phyloP scores from a whole-genome alignment of 2,797 vertebrate genomes.

The Amblyopsis hoosieri region DNA sequence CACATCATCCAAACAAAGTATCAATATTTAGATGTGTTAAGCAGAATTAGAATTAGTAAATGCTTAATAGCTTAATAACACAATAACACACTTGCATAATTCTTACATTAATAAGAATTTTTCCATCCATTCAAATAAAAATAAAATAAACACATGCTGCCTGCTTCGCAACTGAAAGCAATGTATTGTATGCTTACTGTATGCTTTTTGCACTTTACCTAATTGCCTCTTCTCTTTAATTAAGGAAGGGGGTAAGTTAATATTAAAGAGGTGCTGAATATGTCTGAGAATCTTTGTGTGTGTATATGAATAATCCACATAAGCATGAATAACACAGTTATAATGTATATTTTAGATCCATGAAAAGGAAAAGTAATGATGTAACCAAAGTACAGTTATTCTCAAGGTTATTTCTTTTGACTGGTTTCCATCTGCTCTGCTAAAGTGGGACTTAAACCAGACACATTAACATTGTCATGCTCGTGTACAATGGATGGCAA shows the following conservation, averaged over 20 bases:
- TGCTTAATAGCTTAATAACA: too few relatives aligned
- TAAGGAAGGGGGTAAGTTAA: not conserved
- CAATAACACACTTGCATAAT: too few relatives aligned
- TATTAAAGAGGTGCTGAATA: conserved; percentile 4
- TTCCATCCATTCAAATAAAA: too few relatives aligned
- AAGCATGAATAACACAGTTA: conserved; percentile 25
- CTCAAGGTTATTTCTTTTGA: not conserved
- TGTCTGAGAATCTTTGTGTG: not conserved
- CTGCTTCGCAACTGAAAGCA: too few relatives aligned
- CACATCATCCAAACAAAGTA: too few relatives aligned
- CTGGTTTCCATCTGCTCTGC: conserved; percentile 13
- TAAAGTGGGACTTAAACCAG: conserved; percentile 7
- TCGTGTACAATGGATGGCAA: not conserved
- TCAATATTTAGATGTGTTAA: too few relatives aligned
- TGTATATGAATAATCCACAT: conserved; percentile 16
- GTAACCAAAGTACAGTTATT: conserved; percentile 6
- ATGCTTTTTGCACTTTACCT: too few relatives aligned
- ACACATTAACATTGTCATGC: conserved; percentile 9
- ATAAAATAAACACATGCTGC: too few relatives aligned
- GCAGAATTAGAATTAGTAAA: too few relatives aligned
- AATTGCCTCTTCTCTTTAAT: too few relatives aligned
- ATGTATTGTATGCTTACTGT: too few relatives aligned
- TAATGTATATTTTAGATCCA: conserved; percentile 8
- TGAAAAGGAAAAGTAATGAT: conserved; percentile 14
- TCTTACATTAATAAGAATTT: too few relatives aligned